Base-by-base conservation (phyloP, 2,888 invertebrate species). In the Drosophila nr. medialis region DNA sequence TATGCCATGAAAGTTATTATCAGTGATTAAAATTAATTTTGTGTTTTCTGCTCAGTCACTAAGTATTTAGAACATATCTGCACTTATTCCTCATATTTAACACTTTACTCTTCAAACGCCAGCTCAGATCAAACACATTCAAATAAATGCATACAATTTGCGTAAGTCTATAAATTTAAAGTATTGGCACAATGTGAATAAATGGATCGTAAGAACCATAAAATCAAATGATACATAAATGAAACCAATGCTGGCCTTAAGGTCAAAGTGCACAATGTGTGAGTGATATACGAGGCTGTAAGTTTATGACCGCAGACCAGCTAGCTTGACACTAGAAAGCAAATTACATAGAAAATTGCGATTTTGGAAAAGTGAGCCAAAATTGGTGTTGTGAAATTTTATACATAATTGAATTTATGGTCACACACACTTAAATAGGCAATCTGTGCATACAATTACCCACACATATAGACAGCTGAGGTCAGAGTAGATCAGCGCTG, bases 341-440 rank as follows among this genome's bases (percentile, higher is more conserved):
- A 83, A 88, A 90, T 89, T 82, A 83, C 77, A 88, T 81, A 84
- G 89, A 89, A 91, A 89, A 89, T 82, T 87, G 89, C 76, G 72
- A 72, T 82, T 78, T 78, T 77, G 58, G 61, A 76, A 81, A 79
- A 80, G 67, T 77, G 78, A 87, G 81, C 62, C 73, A 72, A 80
- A 81, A 83, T 81, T 85, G 38, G 24, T 45, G 68, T 86, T 89
- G 81, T 80, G 91, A 90, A 91, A 91, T 91, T 91, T 90, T 90
- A 90, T 91, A 91, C 91, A 77, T 90, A 91, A 90, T 91, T 87
- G 83, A 86, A 89, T 90, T 84, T 83, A 81, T 89, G 90, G 90
- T 84, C 77, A 53, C 55, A 59, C 36, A 76, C 45, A 62, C 60
- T 54, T 51, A 54, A 42, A 56, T 42, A 11, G 21, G 15, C 29